Evolutionary conservation across 2,113 vertebrate genomes (phyloP).

Genomic region (Epinephelus fuscoguttatus): DNA sequence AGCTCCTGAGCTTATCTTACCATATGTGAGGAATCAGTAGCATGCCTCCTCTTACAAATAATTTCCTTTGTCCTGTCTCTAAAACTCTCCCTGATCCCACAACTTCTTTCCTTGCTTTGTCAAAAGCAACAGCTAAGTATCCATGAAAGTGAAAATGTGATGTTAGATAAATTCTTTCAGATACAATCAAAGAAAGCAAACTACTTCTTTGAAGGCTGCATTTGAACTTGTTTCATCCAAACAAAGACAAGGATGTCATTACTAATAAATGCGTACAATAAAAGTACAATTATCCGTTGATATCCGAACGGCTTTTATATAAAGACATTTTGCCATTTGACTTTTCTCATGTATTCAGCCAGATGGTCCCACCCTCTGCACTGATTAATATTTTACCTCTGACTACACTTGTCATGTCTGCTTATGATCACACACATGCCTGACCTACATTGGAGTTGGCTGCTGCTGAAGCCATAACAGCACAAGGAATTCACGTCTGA

Average conservation of each 20-base stretch:
- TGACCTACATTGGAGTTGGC: conserved; percentile 75
- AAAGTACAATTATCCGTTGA: not conserved
- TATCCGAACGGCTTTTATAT: not conserved
- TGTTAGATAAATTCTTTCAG: not conserved
- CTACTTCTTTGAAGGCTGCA: not conserved
- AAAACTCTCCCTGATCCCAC: conserved; percentile 20
- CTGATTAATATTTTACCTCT: conserved; percentile 81
- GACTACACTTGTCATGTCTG: conserved; percentile 73
- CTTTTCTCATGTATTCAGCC: conserved; percentile 64
- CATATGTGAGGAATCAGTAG: conserved; percentile 67
- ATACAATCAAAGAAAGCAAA: not conserved
- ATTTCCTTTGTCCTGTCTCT: conserved; percentile 69
- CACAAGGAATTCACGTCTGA: conserved; percentile 25
- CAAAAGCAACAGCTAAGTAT: conserved; percentile 22
- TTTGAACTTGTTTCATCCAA: not conserved
- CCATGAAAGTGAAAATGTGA: conserved; percentile 19
- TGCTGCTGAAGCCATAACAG: conserved; percentile 41
- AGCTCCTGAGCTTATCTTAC: conserved; percentile 50
- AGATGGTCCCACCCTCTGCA: conserved; percentile 66
- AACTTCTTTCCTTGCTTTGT: conserved; percentile 23
- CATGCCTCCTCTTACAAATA: conserved; percentile 59
- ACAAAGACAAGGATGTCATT: not conserved
- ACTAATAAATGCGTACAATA: not conserved
- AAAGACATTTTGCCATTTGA: conserved; percentile 26
- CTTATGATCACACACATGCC: conserved; percentile 68